Percentiles rank a stretch among this genome's conserved stretches.
These are phyloP conservation scores for Clarias platycephalus DNA, from an alignment of 2,797 vertebrate genomes.

Conservation along the genomic window DNA sequence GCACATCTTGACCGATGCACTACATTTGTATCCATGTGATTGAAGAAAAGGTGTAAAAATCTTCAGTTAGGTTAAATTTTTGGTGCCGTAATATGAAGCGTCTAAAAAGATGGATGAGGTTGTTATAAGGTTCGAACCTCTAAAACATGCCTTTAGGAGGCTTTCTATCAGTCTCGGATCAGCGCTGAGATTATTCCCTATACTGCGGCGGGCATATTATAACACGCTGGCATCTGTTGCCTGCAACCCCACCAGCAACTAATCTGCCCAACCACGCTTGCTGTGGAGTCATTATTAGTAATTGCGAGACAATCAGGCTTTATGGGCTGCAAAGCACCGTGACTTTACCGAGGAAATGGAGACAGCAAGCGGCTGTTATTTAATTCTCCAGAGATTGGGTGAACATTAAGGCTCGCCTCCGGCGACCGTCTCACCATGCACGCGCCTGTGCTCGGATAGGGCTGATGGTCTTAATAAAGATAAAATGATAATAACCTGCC, in stretches of 20 bases:
- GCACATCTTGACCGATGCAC: not conserved
- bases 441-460: slow-evolving; percentile 65
- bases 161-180: slow-evolving; percentile 21
- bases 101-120: slow-evolving; percentile 6
- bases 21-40: not conserved
- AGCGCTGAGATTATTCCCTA: slow-evolving; percentile 28
- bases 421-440: slow-evolving; percentile 14
- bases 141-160: slow-evolving; percentile 4
- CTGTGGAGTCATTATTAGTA: slow-evolving; percentile 77
- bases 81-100: not conserved
- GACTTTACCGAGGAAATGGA: slow-evolving; percentile 70
- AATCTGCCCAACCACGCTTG: slow-evolving; percentile 70
- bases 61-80: not conserved
- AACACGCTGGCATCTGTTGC: slow-evolving; percentile 69
- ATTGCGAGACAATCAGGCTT: slow-evolving; percentile 83
- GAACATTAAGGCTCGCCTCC: slow-evolving; percentile 68
- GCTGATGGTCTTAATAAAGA: slow-evolving; percentile 71
- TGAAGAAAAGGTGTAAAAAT: too few species aligned
- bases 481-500: slow-evolving; percentile 73
- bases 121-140: slow-evolving; percentile 15
- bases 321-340: slow-evolving; percentile 71
- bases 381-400: slow-evolving; percentile 77
- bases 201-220: slow-evolving; percentile 56
- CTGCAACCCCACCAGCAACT: slow-evolving; percentile 64
- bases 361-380: slow-evolving; percentile 67